Percentiles rank a stretch among this genome's conserved stretches.
These are phyloP conservation scores for Sinocyclocheilus grahami DNA, from an alignment of 2,113 vertebrate species.

Conservation along the genomic window DNA sequence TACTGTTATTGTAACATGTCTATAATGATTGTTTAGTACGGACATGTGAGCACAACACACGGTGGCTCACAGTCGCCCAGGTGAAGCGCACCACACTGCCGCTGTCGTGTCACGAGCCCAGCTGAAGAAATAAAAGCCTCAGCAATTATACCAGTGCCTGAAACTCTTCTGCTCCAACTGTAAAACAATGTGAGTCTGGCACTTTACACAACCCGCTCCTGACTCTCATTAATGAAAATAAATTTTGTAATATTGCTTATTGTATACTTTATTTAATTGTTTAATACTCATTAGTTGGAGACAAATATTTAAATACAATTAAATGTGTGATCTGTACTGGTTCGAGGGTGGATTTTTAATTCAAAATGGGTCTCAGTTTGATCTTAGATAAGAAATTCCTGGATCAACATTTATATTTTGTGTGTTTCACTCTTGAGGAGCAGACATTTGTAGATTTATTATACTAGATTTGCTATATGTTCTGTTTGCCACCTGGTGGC, in stretches of 20 bases:
- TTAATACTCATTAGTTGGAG: too few relatives aligned
- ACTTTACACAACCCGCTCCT: neutral
- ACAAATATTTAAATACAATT: too few relatives aligned
- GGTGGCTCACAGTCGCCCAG: slow-evolving; percentile 73
- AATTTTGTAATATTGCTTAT: too few relatives aligned
- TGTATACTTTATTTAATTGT: neutral
- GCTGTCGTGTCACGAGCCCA: slow-evolving; percentile 80
- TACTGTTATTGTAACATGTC: neutral
- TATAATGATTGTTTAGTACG: slow-evolving; percentile 72
- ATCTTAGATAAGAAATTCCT: too few relatives aligned
- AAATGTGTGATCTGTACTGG: too few relatives aligned
- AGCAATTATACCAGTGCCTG: slow-evolving; percentile 82
- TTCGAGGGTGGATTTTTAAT: too few relatives aligned
- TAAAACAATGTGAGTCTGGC: slow-evolving; percentile 75
- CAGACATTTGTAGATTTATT: too few relatives aligned
- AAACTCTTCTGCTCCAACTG: slow-evolving; percentile 92
- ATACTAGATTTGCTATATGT: neutral
- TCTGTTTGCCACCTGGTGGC: slow-evolving; percentile 15
- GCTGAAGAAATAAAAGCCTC: slow-evolving; percentile 82
- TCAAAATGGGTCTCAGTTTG: too few relatives aligned
- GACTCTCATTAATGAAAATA: neutral
- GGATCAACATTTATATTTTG: too few relatives aligned
- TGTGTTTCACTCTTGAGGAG: too few relatives aligned
- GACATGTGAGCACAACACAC: slow-evolving; percentile 77
- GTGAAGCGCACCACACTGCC: slow-evolving; percentile 74